phyloP scores from a whole-genome alignment of 2,888 invertebrate genomes.

The Tetropium fuscum region DNA sequence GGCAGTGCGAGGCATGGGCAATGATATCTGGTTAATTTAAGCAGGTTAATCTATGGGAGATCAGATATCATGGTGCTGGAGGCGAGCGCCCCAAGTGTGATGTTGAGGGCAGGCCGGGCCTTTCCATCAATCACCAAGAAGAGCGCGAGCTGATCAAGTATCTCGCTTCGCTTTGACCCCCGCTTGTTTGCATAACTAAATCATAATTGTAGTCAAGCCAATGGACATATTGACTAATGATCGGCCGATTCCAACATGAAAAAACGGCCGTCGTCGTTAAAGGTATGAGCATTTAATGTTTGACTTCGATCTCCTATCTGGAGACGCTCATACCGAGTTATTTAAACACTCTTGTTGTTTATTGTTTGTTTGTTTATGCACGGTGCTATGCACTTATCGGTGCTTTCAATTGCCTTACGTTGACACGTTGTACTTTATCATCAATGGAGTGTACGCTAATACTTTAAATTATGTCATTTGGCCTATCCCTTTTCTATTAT shows the following conservation, averaged over 20 bases:
- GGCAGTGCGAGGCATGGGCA: slow-evolving; percentile 17
- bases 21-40: slow-evolving; percentile 27
- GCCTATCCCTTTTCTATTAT: too few species aligned
- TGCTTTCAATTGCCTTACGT: slow-evolving; percentile 31
- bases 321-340: slow-evolving; percentile 39
- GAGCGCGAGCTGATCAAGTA: slow-evolving; percentile 33
- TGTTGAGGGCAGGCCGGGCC: slow-evolving; percentile 51
- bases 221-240: slow-evolving; percentile 66
- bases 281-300: slow-evolving; percentile 45
- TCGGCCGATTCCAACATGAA: slow-evolving; percentile 54
- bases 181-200: slow-evolving; percentile 67
- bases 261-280: slow-evolving; percentile 47
- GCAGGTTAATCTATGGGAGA: slow-evolving; percentile 31
- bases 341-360: slow-evolving; percentile 27
- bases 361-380: slow-evolving; percentile 32
- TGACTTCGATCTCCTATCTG: slow-evolving; percentile 43
- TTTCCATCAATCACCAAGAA: slow-evolving; percentile 61
- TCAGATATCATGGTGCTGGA: slow-evolving; percentile 36
- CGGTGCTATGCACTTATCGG: slow-evolving; percentile 31
- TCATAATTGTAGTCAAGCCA: slow-evolving; percentile 65
- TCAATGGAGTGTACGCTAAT: slow-evolving; percentile 7
- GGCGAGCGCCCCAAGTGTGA: slow-evolving; percentile 60
- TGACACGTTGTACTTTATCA: slow-evolving; percentile 12
- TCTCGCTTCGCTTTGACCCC: slow-evolving; percentile 58
- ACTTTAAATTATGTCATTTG: too few species aligned